Conservation (phyloP, 2,113 vertebrate species). For the Ovis canadensis region DNA sequence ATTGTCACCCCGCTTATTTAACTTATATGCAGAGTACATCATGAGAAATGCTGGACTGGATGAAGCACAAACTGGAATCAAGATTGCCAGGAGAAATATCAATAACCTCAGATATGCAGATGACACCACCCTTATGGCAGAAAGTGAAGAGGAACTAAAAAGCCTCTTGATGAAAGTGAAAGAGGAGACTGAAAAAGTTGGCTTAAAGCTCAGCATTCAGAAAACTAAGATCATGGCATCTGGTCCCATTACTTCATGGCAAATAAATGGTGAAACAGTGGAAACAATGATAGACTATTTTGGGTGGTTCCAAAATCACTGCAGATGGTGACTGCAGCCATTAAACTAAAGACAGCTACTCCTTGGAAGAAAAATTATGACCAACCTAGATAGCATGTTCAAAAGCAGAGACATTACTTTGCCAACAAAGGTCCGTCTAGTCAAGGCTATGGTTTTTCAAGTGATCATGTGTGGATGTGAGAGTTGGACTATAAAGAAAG, state of each 20-base stretch:
- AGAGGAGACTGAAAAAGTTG: not conserved
- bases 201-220: not conserved
- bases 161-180: not conserved
- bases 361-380: not conserved
- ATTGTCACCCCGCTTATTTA: not conserved
- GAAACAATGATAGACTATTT: not conserved
- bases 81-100: not conserved
- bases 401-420: not conserved
- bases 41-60: not conserved
- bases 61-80: not conserved
- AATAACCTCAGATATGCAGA: no score
- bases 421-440: not conserved
- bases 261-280: not conserved
- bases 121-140: not conserved
- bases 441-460: not conserved
- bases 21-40: not conserved
- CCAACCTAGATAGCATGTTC: not conserved
- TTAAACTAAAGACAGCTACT: not conserved
- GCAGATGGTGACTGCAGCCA: not conserved
- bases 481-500: not conserved
- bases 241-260: not conserved
- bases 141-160: not conserved
- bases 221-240: not conserved
- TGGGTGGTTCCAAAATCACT: not conserved
- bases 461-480: not conserved